Base-by-base conservation (phyloP, 1,140 invertebrate species). In the Gonatopus flavifemur region DNA sequence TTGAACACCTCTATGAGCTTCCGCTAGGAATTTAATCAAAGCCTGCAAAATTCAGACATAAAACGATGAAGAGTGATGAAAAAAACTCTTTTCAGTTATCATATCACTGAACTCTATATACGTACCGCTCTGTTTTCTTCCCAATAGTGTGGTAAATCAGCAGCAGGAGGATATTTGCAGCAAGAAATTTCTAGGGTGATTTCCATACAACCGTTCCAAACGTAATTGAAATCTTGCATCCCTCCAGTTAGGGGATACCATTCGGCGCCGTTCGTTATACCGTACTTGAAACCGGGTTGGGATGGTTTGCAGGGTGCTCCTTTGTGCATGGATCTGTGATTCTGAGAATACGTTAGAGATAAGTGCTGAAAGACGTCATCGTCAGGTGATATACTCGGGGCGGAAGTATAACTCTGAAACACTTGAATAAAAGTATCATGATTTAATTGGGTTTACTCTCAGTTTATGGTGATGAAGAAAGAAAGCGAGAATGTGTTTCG, bases 141-240 rank as follows among this genome's bases (percentile, higher is more conserved):
- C 97, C 97, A 99, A 73, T 96, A 97, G 58, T 88, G 86, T 7
- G 87, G 85, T 16, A 99, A 77, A 65, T 95, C 87, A 43, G 86
- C 82, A 3, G 88, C 87, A 3, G 84, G 85, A 0, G 96, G 96
- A 77, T 90, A 98, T 80, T 98, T 99, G 77, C 92, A 95, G 78
- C 97, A 99, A 0, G 94, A 96, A 37, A 99, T 84, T 74, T 99
- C 97, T 28, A 99, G 77, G 0, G 97, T 99, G 13, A 98, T 87
- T 81, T 99, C 97, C 91, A 99, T 98, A 71, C 94, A 97, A 37
- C 96, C 96, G 65, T 94, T 94, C 86, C 92, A 93, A 10, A 98
- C 84, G 70, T 99, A 99, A 75, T 98, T 98, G 78, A 93, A 99
- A 72, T 99, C 97, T 81, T 98, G 96, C 91, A 94, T 94, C 6